Conservation (phyloP, 2,113 vertebrate genomes). For the Engystomops pustulosus region DNA sequence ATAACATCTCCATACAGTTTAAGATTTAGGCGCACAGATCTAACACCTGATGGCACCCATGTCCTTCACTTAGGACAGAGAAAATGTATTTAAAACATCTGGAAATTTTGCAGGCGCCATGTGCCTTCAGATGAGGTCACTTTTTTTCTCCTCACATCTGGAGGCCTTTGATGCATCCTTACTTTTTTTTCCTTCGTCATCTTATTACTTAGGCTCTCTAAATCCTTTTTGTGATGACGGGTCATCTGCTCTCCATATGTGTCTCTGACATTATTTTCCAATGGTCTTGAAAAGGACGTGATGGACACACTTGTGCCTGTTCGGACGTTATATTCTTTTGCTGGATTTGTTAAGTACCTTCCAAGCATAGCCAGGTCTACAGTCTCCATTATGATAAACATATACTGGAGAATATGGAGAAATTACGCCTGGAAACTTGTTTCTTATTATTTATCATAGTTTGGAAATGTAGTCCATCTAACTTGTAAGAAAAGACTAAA, state of each 20-base stretch:
- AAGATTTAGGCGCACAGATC: background rate
- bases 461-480: too few species aligned
- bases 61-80: background rate
- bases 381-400: background rate
- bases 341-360: background rate
- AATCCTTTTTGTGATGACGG: slow-evolving; percentile 29
- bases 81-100: slow-evolving; percentile 35
- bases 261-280: background rate
- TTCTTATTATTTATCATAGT: too few species aligned
- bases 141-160: slow-evolving; percentile 33
- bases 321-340: background rate
- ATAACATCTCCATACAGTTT: too few species aligned
- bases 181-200: slow-evolving; percentile 32
- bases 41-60: slow-evolving; percentile 4
- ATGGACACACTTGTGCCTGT: background rate
- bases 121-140: slow-evolving; percentile 40
- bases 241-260: slow-evolving; percentile 52
- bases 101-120: slow-evolving; percentile 14
- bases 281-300: background rate
- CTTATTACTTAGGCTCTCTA: slow-evolving; percentile 27
- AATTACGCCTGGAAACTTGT: background rate
- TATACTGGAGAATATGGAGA: background rate
- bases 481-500: too few species aligned
- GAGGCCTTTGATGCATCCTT: slow-evolving; percentile 50
- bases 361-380: background rate